These are phyloP conservation scores for Priocnemis perturbator DNA, from an alignment of 2,888 invertebrate genomes.

Conservation along the genomic window DNA sequence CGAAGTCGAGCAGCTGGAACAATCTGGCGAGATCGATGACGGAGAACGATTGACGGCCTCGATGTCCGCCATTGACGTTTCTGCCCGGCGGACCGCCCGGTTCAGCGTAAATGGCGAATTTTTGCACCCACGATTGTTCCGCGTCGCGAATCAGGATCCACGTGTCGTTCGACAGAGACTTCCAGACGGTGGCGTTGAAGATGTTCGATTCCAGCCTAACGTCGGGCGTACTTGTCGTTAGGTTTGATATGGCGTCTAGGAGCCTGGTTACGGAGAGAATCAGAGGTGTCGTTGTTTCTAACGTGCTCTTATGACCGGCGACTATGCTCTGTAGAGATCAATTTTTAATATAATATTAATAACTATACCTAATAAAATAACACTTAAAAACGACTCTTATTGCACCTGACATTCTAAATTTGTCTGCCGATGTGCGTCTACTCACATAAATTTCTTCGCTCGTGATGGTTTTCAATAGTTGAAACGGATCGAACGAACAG, in stretches of 20 bases:
- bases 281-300: slow-evolving; percentile 41
- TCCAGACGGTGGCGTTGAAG: slow-evolving; percentile 63
- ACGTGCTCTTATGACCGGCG: no score
- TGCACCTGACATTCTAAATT: no score
- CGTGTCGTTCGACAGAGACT: slow-evolving; percentile 59
- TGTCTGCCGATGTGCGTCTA: no score
- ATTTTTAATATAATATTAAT: no score
- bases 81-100: no score
- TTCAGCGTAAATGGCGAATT: not conserved
- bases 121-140: slow-evolving; percentile 57
- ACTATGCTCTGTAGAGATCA: no score
- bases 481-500: slow-evolving; percentile 65
- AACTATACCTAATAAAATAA: no score
- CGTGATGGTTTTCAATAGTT: slow-evolving; percentile 61
- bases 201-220: slow-evolving; percentile 56
- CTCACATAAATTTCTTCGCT: slow-evolving; percentile 54
- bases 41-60: not conserved
- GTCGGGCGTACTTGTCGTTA: slow-evolving; percentile 29
- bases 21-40: slow-evolving; percentile 27
- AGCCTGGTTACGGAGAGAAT: slow-evolving; percentile 51
- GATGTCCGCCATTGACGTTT: not conserved
- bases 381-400: no score
- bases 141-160: slow-evolving; percentile 44
- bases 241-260: slow-evolving; percentile 46
- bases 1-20: slow-evolving; percentile 45